These are phyloP conservation scores for Glareola pratincola DNA, from an alignment of 2,113 vertebrate genomes.

Conservation along the genomic window DNA sequence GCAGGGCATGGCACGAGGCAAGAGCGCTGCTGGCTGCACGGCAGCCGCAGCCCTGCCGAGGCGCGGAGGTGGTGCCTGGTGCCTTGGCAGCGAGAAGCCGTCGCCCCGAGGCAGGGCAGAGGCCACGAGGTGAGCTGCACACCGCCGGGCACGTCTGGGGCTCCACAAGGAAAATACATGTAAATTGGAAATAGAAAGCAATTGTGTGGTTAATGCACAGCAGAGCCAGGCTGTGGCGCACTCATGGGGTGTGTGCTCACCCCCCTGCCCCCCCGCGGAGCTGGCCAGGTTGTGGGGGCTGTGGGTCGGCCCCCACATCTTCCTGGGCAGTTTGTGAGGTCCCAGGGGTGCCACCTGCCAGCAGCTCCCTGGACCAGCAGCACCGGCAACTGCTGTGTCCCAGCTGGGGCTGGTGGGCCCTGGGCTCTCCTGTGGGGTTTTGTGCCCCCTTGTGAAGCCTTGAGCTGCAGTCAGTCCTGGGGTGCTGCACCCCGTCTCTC, in stretches of 20 bases:
- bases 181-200: not conserved
- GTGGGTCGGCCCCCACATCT: not conserved
- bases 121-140: not conserved
- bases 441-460: not conserved
- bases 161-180: not conserved
- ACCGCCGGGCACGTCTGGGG: rapidly evolving
- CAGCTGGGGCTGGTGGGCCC: not conserved
- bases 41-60: not conserved
- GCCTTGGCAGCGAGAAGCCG: not conserved
- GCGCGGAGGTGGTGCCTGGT: not conserved
- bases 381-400: not conserved
- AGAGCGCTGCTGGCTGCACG: not conserved
- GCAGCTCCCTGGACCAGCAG: not conserved
- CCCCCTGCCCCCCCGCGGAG: not conserved
- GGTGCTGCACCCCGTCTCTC: rapidly evolving
- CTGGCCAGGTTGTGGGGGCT: not conserved
- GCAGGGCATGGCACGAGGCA: rapidly evolving
- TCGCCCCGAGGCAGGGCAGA: rapidly evolving
- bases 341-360: not conserved
- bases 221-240: not conserved
- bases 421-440: rapidly evolving
- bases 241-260: rapidly evolving
- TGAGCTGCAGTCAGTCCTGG: rapidly evolving
- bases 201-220: not conserved
- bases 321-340: not conserved